Conservation (phyloP, 2,888 invertebrate genomes). For the Drosophila neotestacea region DNA sequence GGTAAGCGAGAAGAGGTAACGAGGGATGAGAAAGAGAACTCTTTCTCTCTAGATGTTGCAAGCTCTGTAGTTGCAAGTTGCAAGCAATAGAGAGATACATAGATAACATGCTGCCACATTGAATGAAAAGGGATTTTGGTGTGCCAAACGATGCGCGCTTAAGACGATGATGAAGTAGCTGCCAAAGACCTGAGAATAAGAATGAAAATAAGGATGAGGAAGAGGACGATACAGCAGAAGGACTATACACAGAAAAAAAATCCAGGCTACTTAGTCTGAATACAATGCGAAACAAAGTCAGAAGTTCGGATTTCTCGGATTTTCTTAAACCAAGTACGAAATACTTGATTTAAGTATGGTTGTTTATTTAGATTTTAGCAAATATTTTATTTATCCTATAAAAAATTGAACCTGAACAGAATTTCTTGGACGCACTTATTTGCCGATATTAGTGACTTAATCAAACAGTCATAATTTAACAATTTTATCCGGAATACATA, state of each 20-base stretch:
- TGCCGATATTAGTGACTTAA: too few species aligned
- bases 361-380: too few species aligned
- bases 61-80: conserved; percentile 4
- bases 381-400: too few species aligned
- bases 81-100: conserved; percentile 49
- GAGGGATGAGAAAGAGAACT: background rate
- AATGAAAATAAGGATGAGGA: background rate
- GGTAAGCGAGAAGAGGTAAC: conserved; percentile 24
- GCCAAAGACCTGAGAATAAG: conserved; percentile 10
- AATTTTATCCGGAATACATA: too few species aligned
- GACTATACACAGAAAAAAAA: background rate
- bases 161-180: conserved; percentile 53
- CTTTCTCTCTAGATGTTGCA: background rate
- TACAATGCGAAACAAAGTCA: too few species aligned
- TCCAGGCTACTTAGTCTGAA: background rate
- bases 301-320: too few species aligned
- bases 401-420: too few species aligned
- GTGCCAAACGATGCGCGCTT: conserved; percentile 29
- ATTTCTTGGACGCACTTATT: too few species aligned
- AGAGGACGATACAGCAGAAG: conserved; percentile 2
- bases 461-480: too few species aligned
- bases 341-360: too few species aligned
- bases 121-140: conserved; percentile 75
- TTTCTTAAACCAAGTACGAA: too few species aligned
- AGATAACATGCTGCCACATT: conserved; percentile 68